These are phyloP conservation scores for Halcyon badia DNA, from an alignment of 2,797 vertebrate genomes.

Conservation along the genomic window DNA sequence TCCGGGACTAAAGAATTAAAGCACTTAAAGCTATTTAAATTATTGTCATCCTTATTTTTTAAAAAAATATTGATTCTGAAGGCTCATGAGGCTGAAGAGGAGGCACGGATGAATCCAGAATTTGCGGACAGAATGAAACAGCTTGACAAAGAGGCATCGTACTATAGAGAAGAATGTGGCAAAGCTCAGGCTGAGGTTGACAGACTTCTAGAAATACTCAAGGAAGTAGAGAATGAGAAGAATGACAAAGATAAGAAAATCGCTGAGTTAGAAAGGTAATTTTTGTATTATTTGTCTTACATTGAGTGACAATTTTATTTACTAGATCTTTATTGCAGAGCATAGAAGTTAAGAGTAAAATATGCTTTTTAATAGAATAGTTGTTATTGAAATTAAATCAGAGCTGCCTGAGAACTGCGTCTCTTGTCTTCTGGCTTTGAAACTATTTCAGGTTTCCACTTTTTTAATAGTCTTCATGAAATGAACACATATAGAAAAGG, in stretches of 20 bases:
- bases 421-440: not conserved
- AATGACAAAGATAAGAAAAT: constrained; percentile 94
- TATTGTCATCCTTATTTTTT: constrained; percentile 56
- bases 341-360: not conserved
- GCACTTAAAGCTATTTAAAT: constrained; percentile 15
- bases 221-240: constrained; percentile 92
- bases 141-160: constrained; percentile 92
- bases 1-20: not conserved
- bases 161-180: constrained; percentile 91
- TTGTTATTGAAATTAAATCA: not conserved
- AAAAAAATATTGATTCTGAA: constrained; percentile 81
- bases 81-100: constrained; percentile 89
- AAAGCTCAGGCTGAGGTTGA: constrained; percentile 94
- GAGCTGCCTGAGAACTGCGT: not conserved
- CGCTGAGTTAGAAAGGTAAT: constrained; percentile 93
- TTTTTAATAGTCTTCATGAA: not conserved
- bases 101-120: constrained; percentile 88
- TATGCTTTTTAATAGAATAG: not conserved
- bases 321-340: not conserved
- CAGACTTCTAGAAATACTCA: constrained; percentile 91
- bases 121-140: constrained; percentile 90
- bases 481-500: not conserved
- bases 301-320: not conserved
- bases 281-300: constrained; percentile 1
- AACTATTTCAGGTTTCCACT: not conserved